Evolutionary conservation across 2,888 invertebrate genomes (phyloP).

Genomic region (Lasiommata megera): DNA sequence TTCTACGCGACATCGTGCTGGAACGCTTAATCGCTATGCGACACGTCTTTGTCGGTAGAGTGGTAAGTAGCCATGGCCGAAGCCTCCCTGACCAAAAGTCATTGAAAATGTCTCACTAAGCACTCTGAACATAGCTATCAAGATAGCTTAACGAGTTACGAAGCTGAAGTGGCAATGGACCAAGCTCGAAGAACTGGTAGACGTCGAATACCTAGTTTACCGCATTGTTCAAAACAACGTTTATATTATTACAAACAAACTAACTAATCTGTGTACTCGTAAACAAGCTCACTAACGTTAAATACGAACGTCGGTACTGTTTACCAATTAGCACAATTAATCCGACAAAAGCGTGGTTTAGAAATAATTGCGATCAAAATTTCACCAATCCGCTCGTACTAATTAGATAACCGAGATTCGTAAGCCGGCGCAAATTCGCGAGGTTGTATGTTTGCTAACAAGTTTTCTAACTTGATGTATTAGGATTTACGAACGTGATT

Average conservation of each 20-base stretch:
- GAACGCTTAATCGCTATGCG: too few species aligned
- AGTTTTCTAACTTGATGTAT: constrained; percentile 18
- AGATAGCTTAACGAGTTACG: too few species aligned
- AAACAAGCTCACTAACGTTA: neutral
- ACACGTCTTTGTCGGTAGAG: too few species aligned
- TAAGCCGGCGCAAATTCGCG: constrained; percentile 17
- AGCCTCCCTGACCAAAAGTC: too few species aligned
- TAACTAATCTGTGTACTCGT: neutral
- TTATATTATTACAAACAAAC: neutral
- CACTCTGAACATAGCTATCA: too few species aligned
- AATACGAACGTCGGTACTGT: neutral
- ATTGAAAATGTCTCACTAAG: too few species aligned
- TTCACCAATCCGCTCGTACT: constrained; percentile 17
- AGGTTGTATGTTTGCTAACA: constrained; percentile 17
- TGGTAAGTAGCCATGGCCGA: too few species aligned
- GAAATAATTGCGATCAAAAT: constrained; percentile 17
- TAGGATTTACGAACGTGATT: neutral
- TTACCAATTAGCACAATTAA: constrained; percentile 9
- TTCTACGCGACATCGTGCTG: too few species aligned
- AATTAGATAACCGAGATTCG: constrained; percentile 22
- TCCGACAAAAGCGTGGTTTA: constrained; percentile 8
- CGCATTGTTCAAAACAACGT: neutral
- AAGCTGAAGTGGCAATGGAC: too few species aligned
- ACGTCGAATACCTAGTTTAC: neutral
- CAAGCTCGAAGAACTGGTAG: too few species aligned